Conservation (phyloP, 2,113 vertebrate genomes). For the Atrichornis clamosus region DNA sequence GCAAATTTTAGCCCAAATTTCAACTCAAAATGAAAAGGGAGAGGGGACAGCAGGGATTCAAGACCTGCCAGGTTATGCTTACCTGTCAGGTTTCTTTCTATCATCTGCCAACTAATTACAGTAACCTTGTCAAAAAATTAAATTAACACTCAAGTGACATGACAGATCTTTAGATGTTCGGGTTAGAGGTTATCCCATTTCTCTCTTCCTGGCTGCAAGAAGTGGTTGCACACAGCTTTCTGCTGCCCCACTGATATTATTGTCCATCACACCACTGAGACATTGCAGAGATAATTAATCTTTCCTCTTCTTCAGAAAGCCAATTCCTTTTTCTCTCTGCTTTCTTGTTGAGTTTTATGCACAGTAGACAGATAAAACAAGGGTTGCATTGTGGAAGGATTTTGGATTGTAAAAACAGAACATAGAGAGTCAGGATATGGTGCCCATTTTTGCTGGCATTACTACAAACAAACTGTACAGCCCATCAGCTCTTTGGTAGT, state of each 20-base stretch:
- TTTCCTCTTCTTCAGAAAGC: neutral
- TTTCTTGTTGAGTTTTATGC: neutral
- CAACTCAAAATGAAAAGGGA: neutral
- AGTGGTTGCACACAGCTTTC: neutral
- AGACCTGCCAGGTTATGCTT: slow-evolving; percentile 11
- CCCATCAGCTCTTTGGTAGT: neutral
- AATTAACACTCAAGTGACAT: slow-evolving; percentile 9
- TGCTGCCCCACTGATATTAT: neutral
- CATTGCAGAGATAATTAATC: neutral
- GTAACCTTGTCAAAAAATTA: slow-evolving; percentile 31
- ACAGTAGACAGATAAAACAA: neutral
- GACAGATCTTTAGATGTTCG: neutral
- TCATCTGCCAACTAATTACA: slow-evolving; percentile 49
- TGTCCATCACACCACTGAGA: neutral
- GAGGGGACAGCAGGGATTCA: neutral
- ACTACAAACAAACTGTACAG: neutral
- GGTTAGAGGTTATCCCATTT: neutral
- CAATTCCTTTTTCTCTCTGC: neutral
- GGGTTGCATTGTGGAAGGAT: neutral
- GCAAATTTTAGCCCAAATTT: neutral
- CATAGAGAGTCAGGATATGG: neutral
- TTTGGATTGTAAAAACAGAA: neutral
- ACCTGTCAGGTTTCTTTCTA: neutral
- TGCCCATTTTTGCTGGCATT: neutral
- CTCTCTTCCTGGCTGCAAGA: neutral